phyloP scores from a whole-genome alignment of 1,140 invertebrate species.

The Globodera rostochiensis region DNA sequence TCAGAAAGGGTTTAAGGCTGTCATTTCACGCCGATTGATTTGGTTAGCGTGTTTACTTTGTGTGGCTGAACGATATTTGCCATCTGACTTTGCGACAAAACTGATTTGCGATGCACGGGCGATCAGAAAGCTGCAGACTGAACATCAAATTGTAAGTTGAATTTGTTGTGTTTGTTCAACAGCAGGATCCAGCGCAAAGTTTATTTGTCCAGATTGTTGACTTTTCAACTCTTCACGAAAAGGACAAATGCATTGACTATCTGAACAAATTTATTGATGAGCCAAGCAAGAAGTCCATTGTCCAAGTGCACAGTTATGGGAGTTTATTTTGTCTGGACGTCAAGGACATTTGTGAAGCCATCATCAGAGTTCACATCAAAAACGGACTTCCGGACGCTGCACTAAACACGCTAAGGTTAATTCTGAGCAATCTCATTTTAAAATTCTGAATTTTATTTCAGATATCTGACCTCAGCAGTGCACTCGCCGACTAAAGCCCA shows the following conservation, averaged over 20 bases:
- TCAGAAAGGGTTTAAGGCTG: background rate
- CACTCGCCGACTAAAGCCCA: background rate
- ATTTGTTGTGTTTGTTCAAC: background rate
- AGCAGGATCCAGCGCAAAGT: background rate
- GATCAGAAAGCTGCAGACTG: constrained; percentile 23
- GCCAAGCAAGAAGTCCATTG: constrained; percentile 23
- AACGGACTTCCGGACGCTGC: constrained; percentile 10
- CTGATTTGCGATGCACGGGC: constrained; percentile 24
- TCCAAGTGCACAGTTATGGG: constrained; percentile 31
- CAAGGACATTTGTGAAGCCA: constrained; percentile 5
- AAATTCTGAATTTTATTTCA: background rate
- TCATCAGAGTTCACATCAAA: constrained; percentile 21
- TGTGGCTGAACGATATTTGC: constrained; percentile 28
- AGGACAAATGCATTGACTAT: constrained; percentile 1
- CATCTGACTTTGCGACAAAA: background rate
- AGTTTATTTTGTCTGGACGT: constrained; percentile 15
- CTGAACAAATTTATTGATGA: constrained; percentile 32
- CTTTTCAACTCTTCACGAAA: constrained; percentile 18
- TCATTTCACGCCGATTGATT: constrained; percentile 23
- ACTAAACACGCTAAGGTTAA: constrained; percentile 3
- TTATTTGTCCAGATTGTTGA: constrained; percentile 3
- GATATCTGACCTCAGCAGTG: background rate
- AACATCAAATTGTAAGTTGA: constrained; percentile 19
- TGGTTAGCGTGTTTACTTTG: constrained; percentile 35
- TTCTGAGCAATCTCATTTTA: background rate